Conservation (phyloP, 2,797 vertebrate genomes). For the Australoheros facetus region DNA sequence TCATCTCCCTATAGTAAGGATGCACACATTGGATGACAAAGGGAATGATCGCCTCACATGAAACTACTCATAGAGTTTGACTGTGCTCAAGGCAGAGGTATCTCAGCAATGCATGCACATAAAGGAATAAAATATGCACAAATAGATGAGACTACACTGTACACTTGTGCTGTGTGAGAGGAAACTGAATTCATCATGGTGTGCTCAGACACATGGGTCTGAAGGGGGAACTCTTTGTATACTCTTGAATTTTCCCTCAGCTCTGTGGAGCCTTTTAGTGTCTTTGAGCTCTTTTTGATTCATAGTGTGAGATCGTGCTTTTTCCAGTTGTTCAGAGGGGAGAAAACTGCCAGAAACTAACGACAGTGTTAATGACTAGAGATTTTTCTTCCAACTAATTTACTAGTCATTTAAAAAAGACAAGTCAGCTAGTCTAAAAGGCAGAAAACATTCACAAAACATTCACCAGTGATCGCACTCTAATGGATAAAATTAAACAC, state of each 20-base stretch:
- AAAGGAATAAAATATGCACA: background rate
- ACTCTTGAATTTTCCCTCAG: background rate
- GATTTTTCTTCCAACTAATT: background rate
- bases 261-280: background rate
- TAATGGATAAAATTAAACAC: background rate
- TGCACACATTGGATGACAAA: conserved; percentile 18
- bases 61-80: conserved; percentile 15
- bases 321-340: background rate
- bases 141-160: background rate
- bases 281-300: background rate
- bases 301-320: background rate
- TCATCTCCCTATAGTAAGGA: conserved; percentile 20
- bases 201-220: background rate
- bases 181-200: background rate
- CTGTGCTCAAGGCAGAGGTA: background rate
- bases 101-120: background rate
- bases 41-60: background rate
- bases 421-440: background rate
- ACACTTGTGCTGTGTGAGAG: background rate
- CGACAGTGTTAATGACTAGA: background rate
- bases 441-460: background rate
- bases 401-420: background rate
- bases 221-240: background rate
- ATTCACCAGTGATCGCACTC: background rate
- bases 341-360: background rate